phyloP scores from a whole-genome alignment of 1,140 invertebrate genomes.

The Hyposmocoma kahamanoa region DNA sequence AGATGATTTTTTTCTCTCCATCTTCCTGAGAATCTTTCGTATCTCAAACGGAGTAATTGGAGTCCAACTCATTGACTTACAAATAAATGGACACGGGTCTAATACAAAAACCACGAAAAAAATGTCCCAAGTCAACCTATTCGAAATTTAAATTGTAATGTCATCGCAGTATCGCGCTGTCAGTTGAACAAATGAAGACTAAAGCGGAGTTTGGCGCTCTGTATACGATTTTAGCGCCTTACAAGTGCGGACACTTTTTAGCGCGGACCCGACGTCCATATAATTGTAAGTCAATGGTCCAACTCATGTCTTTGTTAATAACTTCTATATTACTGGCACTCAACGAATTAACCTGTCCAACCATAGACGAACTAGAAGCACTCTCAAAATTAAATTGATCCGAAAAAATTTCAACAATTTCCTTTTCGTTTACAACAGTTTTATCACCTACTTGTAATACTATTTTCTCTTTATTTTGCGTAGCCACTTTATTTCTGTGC shows the following conservation, averaged over 20 bases:
- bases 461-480: not conserved
- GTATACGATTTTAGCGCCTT: no score
- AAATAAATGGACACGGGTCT: no score
- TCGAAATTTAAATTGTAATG: no score
- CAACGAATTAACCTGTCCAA: not conserved
- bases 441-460: not conserved
- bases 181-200: no score
- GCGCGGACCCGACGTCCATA: no score
- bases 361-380: not conserved
- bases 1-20: slow-evolving; percentile 7
- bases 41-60: not conserved
- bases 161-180: no score
- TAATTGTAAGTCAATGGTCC: no score
- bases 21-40: not conserved
- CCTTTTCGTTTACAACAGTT: not conserved
- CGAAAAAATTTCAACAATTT: not conserved
- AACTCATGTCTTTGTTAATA: not conserved
- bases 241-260: no score
- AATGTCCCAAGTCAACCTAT: no score
- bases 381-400: not conserved
- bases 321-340: not conserved
- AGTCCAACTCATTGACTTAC: no score
- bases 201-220: no score
- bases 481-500: slow-evolving; percentile 6
- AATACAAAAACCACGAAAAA: no score